Evolutionary conservation across 53 echinoderm and acorn worm species (phyloP), one percentile per base, ranked within the genome.

Genomic region (Paelopatides confundens): DNA sequence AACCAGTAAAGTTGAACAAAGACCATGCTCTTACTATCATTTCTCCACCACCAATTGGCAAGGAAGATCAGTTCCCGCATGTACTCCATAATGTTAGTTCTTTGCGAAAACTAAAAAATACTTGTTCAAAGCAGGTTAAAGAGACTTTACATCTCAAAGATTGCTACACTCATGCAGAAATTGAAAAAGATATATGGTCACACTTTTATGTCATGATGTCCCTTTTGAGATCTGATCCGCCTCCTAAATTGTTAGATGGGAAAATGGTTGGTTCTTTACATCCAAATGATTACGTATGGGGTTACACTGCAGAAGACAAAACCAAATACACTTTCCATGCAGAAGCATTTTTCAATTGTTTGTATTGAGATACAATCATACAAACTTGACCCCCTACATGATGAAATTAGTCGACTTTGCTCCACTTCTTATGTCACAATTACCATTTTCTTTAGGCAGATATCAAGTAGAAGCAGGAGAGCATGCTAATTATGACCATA

Each of bases 331-430:
- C 29, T n/a, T 21, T 33, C 23, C 69, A 69, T 65, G 93, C 89
- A 8, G 89, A 89, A 31, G 76, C 34, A 86, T 92, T 53, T 69
- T 89, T 69, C 92, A 63, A 31, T 62, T 92, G 50, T 65, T 89
- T 29, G 43, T 64, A 34, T 86, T 92, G n/a, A 66, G 24, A 49
- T 89, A 86, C 58, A 78, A 69, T 12, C 27, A 37, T 26, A 62
- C 29, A 18, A 81, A 86, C 27, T 48, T 92, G 10, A 89, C 89
- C 11, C 86, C 86, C 3, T 89, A 92, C 67, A 89, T 86, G 86
- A 89, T 92, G 82, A 92, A 92, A 69, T 58, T 81, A 11, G 86
- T 92, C n/a, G n/a, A n/a, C n/a, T n/a, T n/a, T n/a, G n/a, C n/a
- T n/a, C n/a, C n/a, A n/a, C n/a, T n/a, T n/a, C n/a, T n/a, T n/a